These are phyloP conservation scores for Plectrocnemia conspersa DNA, from an alignment of 1,140 invertebrate species.

Conservation along the genomic window DNA sequence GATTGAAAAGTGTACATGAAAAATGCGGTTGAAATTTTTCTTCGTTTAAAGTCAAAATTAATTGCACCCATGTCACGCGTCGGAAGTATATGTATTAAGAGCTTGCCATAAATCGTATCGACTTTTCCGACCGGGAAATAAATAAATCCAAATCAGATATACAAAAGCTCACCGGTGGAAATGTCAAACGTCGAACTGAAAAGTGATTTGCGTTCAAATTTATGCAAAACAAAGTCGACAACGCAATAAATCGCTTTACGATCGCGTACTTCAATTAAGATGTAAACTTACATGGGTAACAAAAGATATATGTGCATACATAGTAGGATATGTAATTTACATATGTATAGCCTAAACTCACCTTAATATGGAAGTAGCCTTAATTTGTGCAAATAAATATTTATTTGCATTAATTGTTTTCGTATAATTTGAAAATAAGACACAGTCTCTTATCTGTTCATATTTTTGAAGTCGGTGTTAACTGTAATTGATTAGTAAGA, in stretches of 20 bases:
- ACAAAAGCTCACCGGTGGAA: conserved; percentile 1
- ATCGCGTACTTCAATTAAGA: not conserved
- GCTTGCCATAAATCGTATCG: not conserved
- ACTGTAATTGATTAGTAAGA: no score
- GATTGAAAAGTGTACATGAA: no score
- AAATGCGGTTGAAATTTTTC: no score
- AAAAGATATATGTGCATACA: not conserved
- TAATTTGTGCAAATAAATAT: no score
- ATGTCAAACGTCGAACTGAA: conserved; percentile 18
- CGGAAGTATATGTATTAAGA: not conserved
- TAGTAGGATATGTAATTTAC: not conserved
- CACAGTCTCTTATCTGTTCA: no score
- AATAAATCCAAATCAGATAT: not conserved
- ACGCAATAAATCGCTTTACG: not conserved
- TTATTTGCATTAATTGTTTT: no score
- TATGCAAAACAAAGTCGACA: conserved; percentile 17
- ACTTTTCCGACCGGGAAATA: not conserved
- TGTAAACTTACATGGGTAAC: not conserved
- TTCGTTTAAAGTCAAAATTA: no score
- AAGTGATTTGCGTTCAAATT: conserved; percentile 21
- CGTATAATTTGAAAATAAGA: no score
- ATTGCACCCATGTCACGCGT: no score
- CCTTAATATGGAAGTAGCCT: no score
- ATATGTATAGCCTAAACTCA: no score
- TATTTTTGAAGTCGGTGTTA: no score